These are phyloP conservation scores for Conistra vaccinii DNA, from an alignment of 2,888 invertebrate species.

Conservation along the genomic window DNA sequence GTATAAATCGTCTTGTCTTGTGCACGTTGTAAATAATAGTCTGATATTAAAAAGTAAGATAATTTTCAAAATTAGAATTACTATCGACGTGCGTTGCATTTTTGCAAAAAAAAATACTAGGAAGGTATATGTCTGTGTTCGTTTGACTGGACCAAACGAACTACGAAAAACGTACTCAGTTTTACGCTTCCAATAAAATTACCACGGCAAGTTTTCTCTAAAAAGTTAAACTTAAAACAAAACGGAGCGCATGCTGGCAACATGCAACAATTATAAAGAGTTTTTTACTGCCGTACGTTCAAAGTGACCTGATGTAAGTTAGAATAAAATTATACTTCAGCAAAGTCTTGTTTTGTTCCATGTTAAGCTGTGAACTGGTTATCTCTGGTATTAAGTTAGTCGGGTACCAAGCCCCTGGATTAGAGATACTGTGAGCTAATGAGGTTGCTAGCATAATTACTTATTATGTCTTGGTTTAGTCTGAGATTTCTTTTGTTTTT, in stretches of 20 bases:
- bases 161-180: neutral
- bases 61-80: neutral
- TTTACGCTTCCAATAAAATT: neutral
- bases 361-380: constrained; percentile 53
- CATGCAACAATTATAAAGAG: constrained; percentile 2
- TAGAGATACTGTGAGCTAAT: constrained; percentile 58
- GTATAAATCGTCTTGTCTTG: neutral
- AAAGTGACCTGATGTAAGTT: constrained; percentile 2
- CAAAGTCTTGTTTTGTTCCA: constrained; percentile 33
- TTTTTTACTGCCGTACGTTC: constrained; percentile 1
- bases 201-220: neutral
- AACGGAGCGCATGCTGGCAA: neutral
- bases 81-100: neutral
- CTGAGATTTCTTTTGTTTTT: constrained; percentile 45
- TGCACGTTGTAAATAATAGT: neutral
- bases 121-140: neutral
- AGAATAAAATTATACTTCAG: constrained; percentile 34
- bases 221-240: constrained; percentile 17
- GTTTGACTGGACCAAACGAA: neutral
- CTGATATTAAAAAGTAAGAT: neutral
- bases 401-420: constrained; percentile 35
- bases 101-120: too few species aligned
- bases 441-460: constrained; percentile 58
- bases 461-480: constrained; percentile 42
- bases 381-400: constrained; percentile 47